Conservation (phyloP, 2,888 invertebrate genomes). For the Troides aeacus region DNA sequence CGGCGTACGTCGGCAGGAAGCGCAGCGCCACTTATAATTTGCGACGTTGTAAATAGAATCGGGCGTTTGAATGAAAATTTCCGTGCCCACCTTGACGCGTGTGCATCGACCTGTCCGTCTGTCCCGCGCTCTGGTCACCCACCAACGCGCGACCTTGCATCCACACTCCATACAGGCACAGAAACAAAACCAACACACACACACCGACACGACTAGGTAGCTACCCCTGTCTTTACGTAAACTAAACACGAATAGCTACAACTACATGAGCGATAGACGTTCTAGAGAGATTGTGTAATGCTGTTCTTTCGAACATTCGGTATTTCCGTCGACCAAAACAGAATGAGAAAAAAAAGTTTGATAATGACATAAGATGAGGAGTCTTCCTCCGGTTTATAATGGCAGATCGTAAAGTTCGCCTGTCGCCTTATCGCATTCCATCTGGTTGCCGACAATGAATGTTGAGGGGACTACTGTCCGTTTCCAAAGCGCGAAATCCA, state of each 20-base stretch:
- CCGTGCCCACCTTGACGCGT: conserved; percentile 68
- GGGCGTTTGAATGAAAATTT: conserved; percentile 73
- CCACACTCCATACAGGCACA: conserved; percentile 50
- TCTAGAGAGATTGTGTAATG: conserved; percentile 28
- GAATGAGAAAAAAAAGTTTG: conserved; percentile 34
- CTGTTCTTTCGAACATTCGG: conserved; percentile 10
- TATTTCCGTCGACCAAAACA: conserved; percentile 29
- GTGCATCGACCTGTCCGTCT: conserved; percentile 76
- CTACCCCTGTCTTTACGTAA: conserved; percentile 37
- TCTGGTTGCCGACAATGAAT: conserved; percentile 61
- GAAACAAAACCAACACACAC: conserved; percentile 50
- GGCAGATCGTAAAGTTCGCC: conserved; percentile 36
- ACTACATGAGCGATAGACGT: conserved; percentile 24
- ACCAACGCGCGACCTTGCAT: conserved; percentile 72
- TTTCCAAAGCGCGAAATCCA: conserved; percentile 77
- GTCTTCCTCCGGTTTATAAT: conserved; percentile 27
- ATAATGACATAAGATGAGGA: conserved; percentile 29
- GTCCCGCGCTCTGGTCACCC: conserved; percentile 55
- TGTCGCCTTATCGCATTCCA: conserved; percentile 54
- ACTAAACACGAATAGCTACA: conserved; percentile 30
- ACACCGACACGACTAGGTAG: conserved; percentile 46
- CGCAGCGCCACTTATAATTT: conserved; percentile 64
- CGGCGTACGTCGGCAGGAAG: conserved; percentile 65
- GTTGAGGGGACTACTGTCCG: conserved; percentile 64
- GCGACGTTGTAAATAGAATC: conserved; percentile 73